Percentiles rank a stretch among this genome's conserved stretches.
phyloP scores from a whole-genome alignment of 2,888 invertebrate genomes.

The Apamea monoglypha region DNA sequence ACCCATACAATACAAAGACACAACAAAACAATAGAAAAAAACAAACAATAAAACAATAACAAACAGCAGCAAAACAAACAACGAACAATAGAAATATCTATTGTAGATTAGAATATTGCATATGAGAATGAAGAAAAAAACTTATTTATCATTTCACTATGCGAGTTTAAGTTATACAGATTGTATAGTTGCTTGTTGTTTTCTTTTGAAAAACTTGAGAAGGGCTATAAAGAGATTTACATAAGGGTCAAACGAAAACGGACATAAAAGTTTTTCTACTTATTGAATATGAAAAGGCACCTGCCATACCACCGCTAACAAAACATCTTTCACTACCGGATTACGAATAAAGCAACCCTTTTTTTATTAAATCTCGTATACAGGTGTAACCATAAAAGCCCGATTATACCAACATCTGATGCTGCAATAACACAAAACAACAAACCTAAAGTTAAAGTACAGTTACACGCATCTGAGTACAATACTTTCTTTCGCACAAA shows the following conservation, averaged over 20 bases:
- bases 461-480: conserved; percentile 27
- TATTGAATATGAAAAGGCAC: conserved; percentile 12
- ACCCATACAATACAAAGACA: too few relatives aligned
- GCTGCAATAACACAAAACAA: conserved; percentile 10
- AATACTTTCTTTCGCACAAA: conserved; percentile 46
- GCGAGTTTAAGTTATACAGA: neutral
- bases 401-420: conserved; percentile 12
- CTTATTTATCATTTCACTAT: neutral
- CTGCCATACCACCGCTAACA: conserved; percentile 28
- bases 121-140: neutral
- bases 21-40: too few relatives aligned
- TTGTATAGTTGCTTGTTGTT: neutral
- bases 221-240: neutral
- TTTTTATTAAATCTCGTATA: conserved; percentile 68
- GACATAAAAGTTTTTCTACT: conserved; percentile 19
- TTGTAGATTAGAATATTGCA: neutral
- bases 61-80: too few relatives aligned
- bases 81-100: neutral
- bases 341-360: conserved; percentile 69
- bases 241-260: conserved; percentile 6
- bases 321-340: conserved; percentile 25
- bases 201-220: too few relatives aligned
- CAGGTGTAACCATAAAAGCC: conserved; percentile 62
- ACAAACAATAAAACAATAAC: too few relatives aligned
- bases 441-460: conserved; percentile 7